Base-by-base conservation (phyloP, 2,888 invertebrate genomes). In the Tromatobia lineatoria region DNA sequence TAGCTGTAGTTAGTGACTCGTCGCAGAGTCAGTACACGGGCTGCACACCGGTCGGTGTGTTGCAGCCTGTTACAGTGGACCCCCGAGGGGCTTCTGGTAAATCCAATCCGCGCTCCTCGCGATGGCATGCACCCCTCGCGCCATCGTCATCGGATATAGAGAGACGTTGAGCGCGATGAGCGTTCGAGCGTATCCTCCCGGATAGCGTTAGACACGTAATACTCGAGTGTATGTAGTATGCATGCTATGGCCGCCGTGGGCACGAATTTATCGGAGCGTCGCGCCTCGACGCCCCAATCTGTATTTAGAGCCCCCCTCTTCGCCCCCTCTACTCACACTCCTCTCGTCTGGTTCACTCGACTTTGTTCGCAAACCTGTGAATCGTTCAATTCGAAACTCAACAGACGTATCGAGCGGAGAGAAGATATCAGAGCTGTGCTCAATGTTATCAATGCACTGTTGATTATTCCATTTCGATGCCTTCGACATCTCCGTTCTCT, bases 41-140 rank as follows among this genome's bases (percentile, higher is more conserved):
- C 52, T 23, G 15, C 3, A 15, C 6, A 29, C 29, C 29, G 29
- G 3, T 29, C 57, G 57, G 23, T 57, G 23, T 47, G 45, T 34
- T 45, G 38, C 74, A 59, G 59, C 67, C 59, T 57, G 67, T 47
- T 59, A 69, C 57, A 76, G 15, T 23, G 38, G 50, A 64, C 64
- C 79, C 47, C 50, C 34, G n/a, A 45, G 69, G 61, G 80, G 61
- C 80, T 80, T 83, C 82, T 73, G 74, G 73, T 75, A 80, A 80
- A 80, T 80, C 80, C 80, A 75, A 80, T 80, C 75, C 69, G 50
- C 74, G 67, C 20, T 61, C 38, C 61, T 70, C 69, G 64, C 74
- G 69, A 69, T 75, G 69, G 52, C 75, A 69, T 64, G 29, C 69
- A 59, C 50, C 50, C 25, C 74, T 18, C 50, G 25, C 38, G 47